Percentiles rank a stretch among this genome's conserved stretches.
Conservation (phyloP, 2,888 invertebrate genomes). For the Hypercompe scribonia region DNA sequence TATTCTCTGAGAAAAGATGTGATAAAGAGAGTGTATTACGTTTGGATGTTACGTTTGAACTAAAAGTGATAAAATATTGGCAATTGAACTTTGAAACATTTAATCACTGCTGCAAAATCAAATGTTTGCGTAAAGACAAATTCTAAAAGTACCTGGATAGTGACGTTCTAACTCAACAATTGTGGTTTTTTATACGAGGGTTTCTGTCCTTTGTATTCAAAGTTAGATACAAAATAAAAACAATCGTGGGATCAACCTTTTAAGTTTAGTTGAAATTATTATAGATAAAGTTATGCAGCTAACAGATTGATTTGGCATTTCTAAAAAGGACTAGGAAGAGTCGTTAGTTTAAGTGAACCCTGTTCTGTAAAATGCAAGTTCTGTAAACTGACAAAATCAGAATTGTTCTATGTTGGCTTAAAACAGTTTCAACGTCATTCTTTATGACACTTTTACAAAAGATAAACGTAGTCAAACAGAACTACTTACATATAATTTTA, state of each 20-base stretch:
- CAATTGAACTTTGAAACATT: too few species aligned
- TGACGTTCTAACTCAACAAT: too few species aligned
- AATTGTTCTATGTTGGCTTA: not conserved
- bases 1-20: too few species aligned
- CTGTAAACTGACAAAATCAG: too few species aligned
- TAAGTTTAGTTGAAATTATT: not conserved
- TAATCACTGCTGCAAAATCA: too few species aligned
- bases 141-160: too few species aligned
- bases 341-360: not conserved
- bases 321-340: not conserved
- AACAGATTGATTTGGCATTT: not conserved
- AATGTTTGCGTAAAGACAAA: too few species aligned
- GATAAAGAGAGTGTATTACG: not conserved
- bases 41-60: not conserved
- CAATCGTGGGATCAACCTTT: not conserved
- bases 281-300: not conserved
- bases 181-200: not conserved
- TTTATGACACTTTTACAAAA: slow-evolving; percentile 1
- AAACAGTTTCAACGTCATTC: not conserved
- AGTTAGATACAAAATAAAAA: not conserved
- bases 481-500: not conserved
- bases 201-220: not conserved
- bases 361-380: not conserved
- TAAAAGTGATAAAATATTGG: not conserved
- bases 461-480: not conserved